Evolutionary conservation across 1,140 invertebrate genomes (phyloP).

Genomic region (Micrasema minimum): DNA sequence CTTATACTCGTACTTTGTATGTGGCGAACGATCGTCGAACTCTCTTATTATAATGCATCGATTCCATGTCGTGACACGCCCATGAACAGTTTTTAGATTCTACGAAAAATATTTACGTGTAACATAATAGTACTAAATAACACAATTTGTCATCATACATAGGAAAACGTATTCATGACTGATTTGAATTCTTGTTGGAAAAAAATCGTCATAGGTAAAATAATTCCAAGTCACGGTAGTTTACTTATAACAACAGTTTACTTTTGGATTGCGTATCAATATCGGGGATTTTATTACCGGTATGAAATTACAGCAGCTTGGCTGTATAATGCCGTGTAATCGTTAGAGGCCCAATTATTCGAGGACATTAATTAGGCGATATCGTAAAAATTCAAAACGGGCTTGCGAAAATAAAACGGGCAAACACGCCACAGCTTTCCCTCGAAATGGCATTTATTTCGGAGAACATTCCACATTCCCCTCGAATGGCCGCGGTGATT

Average conservation of each 20-base stretch:
- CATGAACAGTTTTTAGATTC: neutral
- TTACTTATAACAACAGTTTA: too few species aligned
- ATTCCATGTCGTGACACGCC: conserved; percentile 16
- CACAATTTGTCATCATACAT: neutral
- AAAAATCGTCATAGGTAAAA: too few species aligned
- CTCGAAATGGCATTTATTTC: conserved; percentile 45
- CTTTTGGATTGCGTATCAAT: neutral
- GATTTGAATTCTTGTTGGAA: too few species aligned
- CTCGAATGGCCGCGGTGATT: conserved; percentile 51
- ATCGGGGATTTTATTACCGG: conserved; percentile 10
- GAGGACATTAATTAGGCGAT: conserved; percentile 23
- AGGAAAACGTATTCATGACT: too few species aligned
- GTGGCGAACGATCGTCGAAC: neutral
- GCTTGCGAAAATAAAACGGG: conserved; percentile 27
- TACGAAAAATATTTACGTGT: too few species aligned
- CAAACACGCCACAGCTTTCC: conserved; percentile 9
- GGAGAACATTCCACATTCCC: conserved; percentile 50
- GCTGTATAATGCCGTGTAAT: conserved; percentile 18
- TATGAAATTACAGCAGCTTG: conserved; percentile 9
- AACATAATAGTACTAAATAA: neutral
- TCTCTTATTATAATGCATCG: conserved; percentile 18
- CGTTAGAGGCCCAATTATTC: conserved; percentile 15
- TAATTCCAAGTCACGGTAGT: too few species aligned
- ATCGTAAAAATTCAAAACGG: conserved; percentile 32
- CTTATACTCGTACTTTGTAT: neutral